Evolutionary conservation across 2,888 invertebrate species (phyloP), one percentile per base, ranked within the genome.

Genomic region (Lepidochrysops patricia): DNA sequence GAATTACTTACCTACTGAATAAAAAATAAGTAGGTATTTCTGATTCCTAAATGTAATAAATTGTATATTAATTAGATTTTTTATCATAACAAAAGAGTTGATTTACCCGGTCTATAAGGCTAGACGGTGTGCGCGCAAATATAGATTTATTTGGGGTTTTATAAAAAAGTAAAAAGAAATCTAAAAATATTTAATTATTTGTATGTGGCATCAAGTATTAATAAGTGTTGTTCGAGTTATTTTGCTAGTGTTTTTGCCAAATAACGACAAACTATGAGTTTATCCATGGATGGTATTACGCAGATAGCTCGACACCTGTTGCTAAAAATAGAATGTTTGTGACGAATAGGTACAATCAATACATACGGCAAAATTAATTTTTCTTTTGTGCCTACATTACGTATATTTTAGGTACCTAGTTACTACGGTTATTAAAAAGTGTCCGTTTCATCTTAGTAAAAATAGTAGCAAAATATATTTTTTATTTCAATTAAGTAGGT

Each of bases 301-400:
- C 74, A 81, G 74, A 68, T 70, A 67, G 68, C 35, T 27, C 52
- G 50, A 34, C 82, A 87, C 87, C 82, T 87, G 89, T 87, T 88
- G 89, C 84, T 87, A 87, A 79, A 82, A 78, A 79, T 84, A 86
- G 86, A 82, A 71, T 76, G 63, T 60, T 70, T 72, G 74, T 72
- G 68, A 73, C 68, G 59, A 72, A 73, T 70, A 67, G 71, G n/a
- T n/a, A n/a, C n/a, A 74, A 86, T 87, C 85, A 74, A 85, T 86
- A 84, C 65, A 59, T n/a, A 62, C 57, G 15, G 3, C 27, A 13
- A 60, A 61, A 61, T 63, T 61, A 61, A 61, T 60, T 65, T 29
- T 23, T 9, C 23, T 43, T 6, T 43, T 9, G 9, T 43, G 12
- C 2, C 2, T 43, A 7, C n/a, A n/a, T n/a, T n/a, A n/a, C n/a